Evolutionary conservation across 2,888 invertebrate species (phyloP).

Genomic region (Junonia oenone): DNA sequence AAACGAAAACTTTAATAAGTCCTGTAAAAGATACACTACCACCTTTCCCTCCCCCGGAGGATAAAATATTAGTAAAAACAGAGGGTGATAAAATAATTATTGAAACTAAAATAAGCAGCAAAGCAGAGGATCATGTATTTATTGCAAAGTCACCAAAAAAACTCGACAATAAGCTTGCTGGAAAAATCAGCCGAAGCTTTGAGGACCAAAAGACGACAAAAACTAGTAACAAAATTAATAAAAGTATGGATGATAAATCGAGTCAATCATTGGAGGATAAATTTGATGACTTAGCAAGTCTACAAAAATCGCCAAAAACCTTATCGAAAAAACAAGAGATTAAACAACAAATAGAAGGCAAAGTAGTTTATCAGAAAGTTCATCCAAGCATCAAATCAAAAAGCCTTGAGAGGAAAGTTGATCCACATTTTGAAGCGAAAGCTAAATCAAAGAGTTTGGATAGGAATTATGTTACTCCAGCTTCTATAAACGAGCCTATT

Average conservation of each 20-base stretch:
- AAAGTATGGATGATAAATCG: conserved; percentile 81
- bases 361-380: conserved; percentile 81
- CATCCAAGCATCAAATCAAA: conserved; percentile 79
- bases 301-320: conserved; percentile 80
- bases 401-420: conserved; percentile 82
- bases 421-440: conserved; percentile 78
- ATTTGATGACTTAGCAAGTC: conserved; percentile 75
- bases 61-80: conserved; percentile 85
- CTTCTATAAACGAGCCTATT: conserved; percentile 45
- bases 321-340: conserved; percentile 80
- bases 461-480: conserved; percentile 78
- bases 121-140: conserved; percentile 86
- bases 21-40: conserved; percentile 86
- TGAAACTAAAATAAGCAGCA: conserved; percentile 86
- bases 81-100: conserved; percentile 85
- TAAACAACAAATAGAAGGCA: conserved; percentile 82
- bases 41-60: conserved; percentile 85
- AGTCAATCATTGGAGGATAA: conserved; percentile 82
- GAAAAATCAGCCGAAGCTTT: conserved; percentile 81
- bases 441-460: conserved; percentile 84
- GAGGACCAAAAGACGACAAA: conserved; percentile 80
- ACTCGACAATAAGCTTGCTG: conserved; percentile 80
- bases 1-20: conserved; percentile 85
- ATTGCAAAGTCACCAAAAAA: conserved; percentile 88
- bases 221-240: conserved; percentile 77